Base-by-base conservation (phyloP, 2,888 invertebrate genomes). In the Argynnis bischoffii region DNA sequence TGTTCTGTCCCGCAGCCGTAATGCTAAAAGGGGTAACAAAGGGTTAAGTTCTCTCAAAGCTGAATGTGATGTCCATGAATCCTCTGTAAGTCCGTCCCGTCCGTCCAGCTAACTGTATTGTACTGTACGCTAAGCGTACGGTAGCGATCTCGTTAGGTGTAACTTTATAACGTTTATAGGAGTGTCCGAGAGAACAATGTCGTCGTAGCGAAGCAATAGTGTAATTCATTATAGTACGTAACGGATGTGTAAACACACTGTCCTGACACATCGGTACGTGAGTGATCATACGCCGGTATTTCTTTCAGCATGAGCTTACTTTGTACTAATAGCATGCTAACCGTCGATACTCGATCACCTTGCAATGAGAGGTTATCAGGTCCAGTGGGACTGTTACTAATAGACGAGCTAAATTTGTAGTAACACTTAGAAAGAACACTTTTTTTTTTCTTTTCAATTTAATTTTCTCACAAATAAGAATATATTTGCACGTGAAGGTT, bases 201-300 rank as follows among this genome's bases (percentile, higher is more conserved):
- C 59, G 51, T 41, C 51, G 31, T 50, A 51, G n/a, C 50, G 15
- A 51, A 51, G n/a, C 8, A 16, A 51, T 16, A 16, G 6, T 6
- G 16, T 51, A 51, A 5, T 15, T 31, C 26, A 35, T 55, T 2
- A 15, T 2, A 31, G 6, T 55, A 13, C 31, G 41, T 53, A 61
- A 53, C 57, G 56, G 55, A 66, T 68, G 53, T 61, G 60, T 64
- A 60, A 26, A 41, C 35, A 3, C 35, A 41, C 14, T 53, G 65
- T 26, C 59, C 47, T 16, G 53, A 54, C 41, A 53, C 56, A 46
- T 47, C 59, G 46, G 65, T 59, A 74, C 75, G 88, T 88, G 85
- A 88, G 91, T 91, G 91, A 91, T 91, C 91, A 90, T 86, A 78
- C 81, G 89, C 91, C 91, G 90, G 90, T 87, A 82, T 81, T 75